Percentiles rank a stretch among this genome's conserved stretches.
These are phyloP conservation scores for Mormyrus iriodes DNA, from an alignment of 2,113 vertebrate species.

Conservation along the genomic window DNA sequence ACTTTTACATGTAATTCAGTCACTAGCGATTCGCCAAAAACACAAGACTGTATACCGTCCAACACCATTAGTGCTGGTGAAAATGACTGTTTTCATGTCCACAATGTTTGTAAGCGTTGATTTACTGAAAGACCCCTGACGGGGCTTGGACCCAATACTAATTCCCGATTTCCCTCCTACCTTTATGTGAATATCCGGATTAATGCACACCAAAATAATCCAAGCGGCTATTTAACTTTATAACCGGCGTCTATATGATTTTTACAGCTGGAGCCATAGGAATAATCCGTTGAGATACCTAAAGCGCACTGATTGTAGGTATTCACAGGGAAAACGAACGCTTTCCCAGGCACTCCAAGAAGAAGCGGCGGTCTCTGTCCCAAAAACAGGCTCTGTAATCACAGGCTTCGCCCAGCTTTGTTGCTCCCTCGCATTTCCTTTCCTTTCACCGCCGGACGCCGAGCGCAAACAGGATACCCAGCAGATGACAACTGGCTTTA, in stretches of 20 bases:
- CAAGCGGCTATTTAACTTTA: neutral
- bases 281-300: neutral
- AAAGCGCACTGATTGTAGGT: neutral
- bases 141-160: neutral
- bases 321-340: neutral
- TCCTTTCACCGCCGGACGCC: neutral
- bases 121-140: neutral
- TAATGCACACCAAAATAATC: neutral
- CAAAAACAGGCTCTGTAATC: slow-evolving; percentile 40
- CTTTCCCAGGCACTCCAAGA: neutral
- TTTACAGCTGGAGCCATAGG: neutral
- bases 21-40: neutral
- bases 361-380: neutral
- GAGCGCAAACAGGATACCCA: neutral
- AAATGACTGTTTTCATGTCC: neutral
- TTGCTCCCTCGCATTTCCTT: slow-evolving; percentile 27
- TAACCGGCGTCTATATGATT: neutral
- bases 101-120: neutral
- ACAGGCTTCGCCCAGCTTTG: slow-evolving; percentile 32
- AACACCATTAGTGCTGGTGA: neutral
- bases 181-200: neutral
- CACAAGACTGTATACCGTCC: neutral
- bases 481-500: neutral
- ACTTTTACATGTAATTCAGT: neutral
- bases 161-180: neutral